Conservation (phyloP, 2,797 vertebrate genomes). For the Spatula clypeata region DNA sequence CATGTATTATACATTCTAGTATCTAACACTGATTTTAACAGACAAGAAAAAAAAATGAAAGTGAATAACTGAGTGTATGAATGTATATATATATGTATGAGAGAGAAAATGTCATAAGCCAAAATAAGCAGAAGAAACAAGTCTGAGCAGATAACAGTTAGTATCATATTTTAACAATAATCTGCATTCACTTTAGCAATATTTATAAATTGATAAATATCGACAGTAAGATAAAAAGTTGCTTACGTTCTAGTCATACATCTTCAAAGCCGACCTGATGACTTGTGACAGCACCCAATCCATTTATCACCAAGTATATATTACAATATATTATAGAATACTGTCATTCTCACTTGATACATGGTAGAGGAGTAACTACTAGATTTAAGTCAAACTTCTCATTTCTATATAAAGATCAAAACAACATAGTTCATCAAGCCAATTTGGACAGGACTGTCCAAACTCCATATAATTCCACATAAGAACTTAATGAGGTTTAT, state of each 20-base stretch:
- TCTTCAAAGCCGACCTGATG: conserved; percentile 63
- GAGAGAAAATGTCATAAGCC: background rate
- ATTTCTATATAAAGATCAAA: conserved; percentile 58
- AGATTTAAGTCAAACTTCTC: conserved; percentile 67
- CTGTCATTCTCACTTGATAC: conserved; percentile 59
- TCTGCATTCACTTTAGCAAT: conserved; percentile 49
- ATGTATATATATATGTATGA: background rate
- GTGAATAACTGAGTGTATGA: conserved; percentile 55
- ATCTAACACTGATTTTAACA: conserved; percentile 81
- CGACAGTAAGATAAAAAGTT: conserved; percentile 56
- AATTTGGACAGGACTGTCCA: conserved; percentile 13
- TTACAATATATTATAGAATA: conserved; percentile 68
- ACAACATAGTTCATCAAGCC: conserved; percentile 51
- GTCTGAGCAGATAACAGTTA: conserved; percentile 6
- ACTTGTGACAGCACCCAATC: conserved; percentile 62
- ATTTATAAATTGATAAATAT: conserved; percentile 64
- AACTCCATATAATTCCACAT: background rate
- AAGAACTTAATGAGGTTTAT: conserved; percentile 2
- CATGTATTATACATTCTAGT: conserved; percentile 81
- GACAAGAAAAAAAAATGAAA: conserved; percentile 73
- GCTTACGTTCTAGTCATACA: conserved; percentile 43
- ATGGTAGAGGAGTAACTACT: conserved; percentile 43
- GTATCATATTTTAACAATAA: conserved; percentile 48
- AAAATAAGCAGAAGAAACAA: conserved; percentile 51
- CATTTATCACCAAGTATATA: conserved; percentile 69